These are phyloP conservation scores for Temnothorax curvispinosus DNA, from an alignment of 1,140 invertebrate genomes.

Conservation along the genomic window DNA sequence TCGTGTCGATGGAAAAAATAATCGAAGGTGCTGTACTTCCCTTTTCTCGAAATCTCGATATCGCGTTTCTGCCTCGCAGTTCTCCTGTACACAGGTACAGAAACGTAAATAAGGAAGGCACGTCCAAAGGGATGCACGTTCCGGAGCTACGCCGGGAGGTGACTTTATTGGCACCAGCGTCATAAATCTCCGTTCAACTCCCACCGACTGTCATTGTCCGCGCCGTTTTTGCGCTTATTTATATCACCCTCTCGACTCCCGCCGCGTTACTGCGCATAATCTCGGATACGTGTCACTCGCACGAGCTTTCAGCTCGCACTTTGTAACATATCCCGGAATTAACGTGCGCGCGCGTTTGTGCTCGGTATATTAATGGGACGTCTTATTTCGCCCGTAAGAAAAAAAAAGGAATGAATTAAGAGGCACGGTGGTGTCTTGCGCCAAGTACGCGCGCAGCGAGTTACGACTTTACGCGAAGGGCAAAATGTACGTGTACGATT, in stretches of 20 bases:
- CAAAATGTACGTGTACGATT: background rate
- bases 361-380: slow-evolving; percentile 17
- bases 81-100: slow-evolving; percentile 29
- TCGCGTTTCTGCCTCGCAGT: slow-evolving; percentile 40
- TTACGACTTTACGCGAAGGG: background rate
- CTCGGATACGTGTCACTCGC: slow-evolving; percentile 42
- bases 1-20: slow-evolving; percentile 16
- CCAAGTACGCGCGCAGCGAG: too few species aligned
- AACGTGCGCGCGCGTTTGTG: background rate
- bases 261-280: slow-evolving; percentile 25
- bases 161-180: slow-evolving; percentile 72
- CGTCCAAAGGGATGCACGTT: slow-evolving; percentile 17
- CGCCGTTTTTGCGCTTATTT: slow-evolving; percentile 31
- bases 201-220: slow-evolving; percentile 67
- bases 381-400: background rate
- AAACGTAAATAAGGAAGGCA: slow-evolving; percentile 49
- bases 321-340: slow-evolving; percentile 19
- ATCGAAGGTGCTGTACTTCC: slow-evolving; percentile 32
- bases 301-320: slow-evolving; percentile 1
- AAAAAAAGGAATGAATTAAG: background rate
- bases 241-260: background rate
- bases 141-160: slow-evolving; percentile 47
- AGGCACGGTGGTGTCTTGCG: too few species aligned
- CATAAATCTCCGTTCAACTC: slow-evolving; percentile 73
- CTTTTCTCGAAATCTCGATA: slow-evolving; percentile 58